phyloP scores from a whole-genome alignment of 1,140 invertebrate species.

The Papilio helenus region DNA sequence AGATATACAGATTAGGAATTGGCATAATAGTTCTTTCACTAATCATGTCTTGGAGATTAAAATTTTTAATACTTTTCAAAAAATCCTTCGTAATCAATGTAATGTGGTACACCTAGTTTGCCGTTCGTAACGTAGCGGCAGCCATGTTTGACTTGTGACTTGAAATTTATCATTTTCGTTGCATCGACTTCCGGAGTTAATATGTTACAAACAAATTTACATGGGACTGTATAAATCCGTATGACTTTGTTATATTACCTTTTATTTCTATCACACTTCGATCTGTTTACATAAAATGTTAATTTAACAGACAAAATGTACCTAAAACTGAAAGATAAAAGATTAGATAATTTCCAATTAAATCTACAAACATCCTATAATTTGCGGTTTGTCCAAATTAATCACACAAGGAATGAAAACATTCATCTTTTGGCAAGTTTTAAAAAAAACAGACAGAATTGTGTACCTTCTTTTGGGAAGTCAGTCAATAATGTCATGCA shows the following conservation, averaged over 20 bases:
- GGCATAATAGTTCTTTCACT: too few species aligned
- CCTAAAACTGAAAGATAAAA: background rate
- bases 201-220: background rate
- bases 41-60: too few species aligned
- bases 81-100: background rate
- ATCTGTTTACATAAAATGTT: background rate
- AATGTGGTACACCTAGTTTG: conserved; percentile 36
- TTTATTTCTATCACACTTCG: background rate
- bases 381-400: background rate
- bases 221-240: conserved; percentile 38
- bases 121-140: background rate
- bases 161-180: conserved; percentile 20
- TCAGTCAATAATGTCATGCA: too few species aligned
- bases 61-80: background rate
- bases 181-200: conserved; percentile 17
- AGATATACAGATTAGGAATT: too few species aligned
- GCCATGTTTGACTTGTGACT: conserved; percentile 18
- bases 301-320: background rate
- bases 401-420: background rate
- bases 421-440: background rate
- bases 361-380: background rate
- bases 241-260: background rate
- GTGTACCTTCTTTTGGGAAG: too few species aligned
- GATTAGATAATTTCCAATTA: background rate
- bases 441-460: too few species aligned